A percentile compares a stretch with the other conserved stretches of the same genome.
Conservation (phyloP, 2,888 invertebrate species). For the Apodemia hepburni region DNA sequence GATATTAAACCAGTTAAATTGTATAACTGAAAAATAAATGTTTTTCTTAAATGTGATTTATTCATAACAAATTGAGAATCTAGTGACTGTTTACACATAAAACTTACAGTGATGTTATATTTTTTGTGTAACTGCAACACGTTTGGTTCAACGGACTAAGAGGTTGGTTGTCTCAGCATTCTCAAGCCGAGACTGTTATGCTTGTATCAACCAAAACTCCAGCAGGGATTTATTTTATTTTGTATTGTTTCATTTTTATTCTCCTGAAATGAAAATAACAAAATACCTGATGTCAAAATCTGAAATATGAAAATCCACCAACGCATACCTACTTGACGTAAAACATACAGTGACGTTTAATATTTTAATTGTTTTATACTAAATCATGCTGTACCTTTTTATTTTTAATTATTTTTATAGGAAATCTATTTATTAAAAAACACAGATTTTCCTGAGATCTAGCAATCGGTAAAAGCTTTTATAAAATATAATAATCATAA, state of each 20-base stretch:
- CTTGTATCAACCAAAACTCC: conserved; percentile 53
- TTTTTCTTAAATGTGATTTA: conserved; percentile 37
- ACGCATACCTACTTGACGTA: not conserved
- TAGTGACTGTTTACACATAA: conserved; percentile 46
- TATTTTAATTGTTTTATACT: not conserved
- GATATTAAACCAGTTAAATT: conserved; percentile 45
- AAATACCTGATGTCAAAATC: not conserved
- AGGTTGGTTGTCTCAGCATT: conserved; percentile 70
- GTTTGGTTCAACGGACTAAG: conserved; percentile 79
- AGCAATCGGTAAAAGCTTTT: too few species aligned
- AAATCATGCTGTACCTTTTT: too few species aligned
- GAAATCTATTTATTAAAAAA: too few species aligned
- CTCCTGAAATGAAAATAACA: not conserved
- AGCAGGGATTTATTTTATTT: conserved; percentile 35
- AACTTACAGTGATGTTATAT: conserved; percentile 62
- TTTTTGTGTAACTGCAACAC: conserved; percentile 77
- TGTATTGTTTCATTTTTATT: not conserved
- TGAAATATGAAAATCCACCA: not conserved
- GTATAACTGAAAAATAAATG: conserved; percentile 38
- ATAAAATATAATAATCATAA: too few species aligned
- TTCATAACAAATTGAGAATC: conserved; percentile 38
- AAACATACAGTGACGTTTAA: not conserved
- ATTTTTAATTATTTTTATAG: too few species aligned
- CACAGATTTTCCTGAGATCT: too few species aligned
- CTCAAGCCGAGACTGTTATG: conserved; percentile 63